Evolutionary conservation across 2,113 vertebrate species (phyloP).

Genomic region (Colossoma macropomum): DNA sequence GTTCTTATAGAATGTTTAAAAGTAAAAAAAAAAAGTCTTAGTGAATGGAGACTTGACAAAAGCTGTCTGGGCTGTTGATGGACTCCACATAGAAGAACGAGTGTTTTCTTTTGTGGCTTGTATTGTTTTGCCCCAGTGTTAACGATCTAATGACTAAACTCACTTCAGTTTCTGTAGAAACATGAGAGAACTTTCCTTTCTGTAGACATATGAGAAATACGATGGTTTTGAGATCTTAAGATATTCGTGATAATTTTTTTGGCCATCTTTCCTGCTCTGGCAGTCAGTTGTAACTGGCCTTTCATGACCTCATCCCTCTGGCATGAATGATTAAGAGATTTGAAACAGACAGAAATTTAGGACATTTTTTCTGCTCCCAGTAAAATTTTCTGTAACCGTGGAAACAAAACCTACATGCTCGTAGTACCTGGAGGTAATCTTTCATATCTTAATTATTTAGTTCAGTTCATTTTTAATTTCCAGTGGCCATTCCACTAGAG

Average conservation of each 20-base stretch:
- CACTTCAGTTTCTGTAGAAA: slow-evolving; percentile 14
- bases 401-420: neutral
- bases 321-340: slow-evolving; percentile 8
- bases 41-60: neutral
- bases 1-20: slow-evolving; percentile 27
- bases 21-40: neutral
- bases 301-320: slow-evolving; percentile 20
- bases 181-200: no score
- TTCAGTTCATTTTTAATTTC: no score
- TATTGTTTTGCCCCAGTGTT: slow-evolving; percentile 23
- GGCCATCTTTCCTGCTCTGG: neutral
- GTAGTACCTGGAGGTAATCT: neutral
- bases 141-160: slow-evolving; percentile 29
- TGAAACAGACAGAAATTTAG: neutral
- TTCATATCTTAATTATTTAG: no score
- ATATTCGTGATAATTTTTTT: no score
- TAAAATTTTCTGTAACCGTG: slow-evolving; percentile 20
- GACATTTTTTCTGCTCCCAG: neutral
- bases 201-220: no score
- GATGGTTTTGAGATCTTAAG: no score
- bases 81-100: neutral
- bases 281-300: neutral
- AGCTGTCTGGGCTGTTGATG: slow-evolving; percentile 43
- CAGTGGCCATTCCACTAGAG: no score
- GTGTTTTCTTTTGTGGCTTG: slow-evolving; percentile 32